These are phyloP conservation scores for Erythrocebus patas DNA, from an alignment of 2,113 vertebrate species.

Conservation along the genomic window DNA sequence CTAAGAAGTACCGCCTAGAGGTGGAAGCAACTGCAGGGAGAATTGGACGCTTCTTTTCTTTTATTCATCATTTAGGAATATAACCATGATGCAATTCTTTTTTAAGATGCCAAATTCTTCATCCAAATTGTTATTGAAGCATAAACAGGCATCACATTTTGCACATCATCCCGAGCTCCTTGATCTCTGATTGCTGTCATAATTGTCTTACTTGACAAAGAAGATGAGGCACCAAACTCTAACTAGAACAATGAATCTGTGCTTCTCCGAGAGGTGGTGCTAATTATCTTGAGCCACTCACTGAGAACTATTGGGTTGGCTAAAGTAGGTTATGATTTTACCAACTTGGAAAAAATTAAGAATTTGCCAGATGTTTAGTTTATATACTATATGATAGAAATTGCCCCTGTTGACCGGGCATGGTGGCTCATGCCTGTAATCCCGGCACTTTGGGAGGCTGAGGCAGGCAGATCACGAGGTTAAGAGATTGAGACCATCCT, in stretches of 20 bases:
- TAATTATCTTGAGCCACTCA: not conserved
- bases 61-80: not conserved
- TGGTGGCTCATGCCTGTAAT: too few species aligned
- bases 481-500: too few species aligned
- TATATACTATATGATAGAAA: not conserved
- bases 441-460: too few species aligned
- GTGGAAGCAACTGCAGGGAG: not conserved
- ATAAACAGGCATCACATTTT: not conserved
- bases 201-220: not conserved
- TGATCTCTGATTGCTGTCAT: not conserved
- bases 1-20: not conserved
- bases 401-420: too few species aligned
- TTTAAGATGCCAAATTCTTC: constrained; percentile 1
- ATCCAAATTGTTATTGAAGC: not conserved
- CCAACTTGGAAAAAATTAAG: not conserved
- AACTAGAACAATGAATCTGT: not conserved
- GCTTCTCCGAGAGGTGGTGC: not conserved
- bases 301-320: not conserved
- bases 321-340: not conserved
- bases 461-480: too few species aligned
- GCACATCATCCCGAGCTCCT: not conserved
- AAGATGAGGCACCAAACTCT: rapidly evolving
- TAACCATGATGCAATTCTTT: not conserved
- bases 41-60: not conserved
- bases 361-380: not conserved